A percentile compares a stretch with the other conserved stretches of the same genome.
phyloP scores from a whole-genome alignment of 2,797 vertebrate species.

The Spinus olivaceus region DNA sequence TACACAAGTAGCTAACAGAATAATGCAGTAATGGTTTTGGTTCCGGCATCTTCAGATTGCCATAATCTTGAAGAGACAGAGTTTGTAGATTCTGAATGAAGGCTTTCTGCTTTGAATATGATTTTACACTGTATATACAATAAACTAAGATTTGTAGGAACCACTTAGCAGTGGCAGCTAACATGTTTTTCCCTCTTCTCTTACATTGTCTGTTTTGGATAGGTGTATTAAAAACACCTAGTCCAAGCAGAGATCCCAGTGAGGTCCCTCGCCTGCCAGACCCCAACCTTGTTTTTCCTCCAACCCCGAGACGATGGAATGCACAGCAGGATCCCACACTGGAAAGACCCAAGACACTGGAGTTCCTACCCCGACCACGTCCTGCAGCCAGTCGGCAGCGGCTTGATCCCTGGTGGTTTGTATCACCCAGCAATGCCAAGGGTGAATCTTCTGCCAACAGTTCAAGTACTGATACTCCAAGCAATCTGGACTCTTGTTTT shows the following conservation, averaged over 20 bases:
- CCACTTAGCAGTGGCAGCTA: conserved; percentile 37
- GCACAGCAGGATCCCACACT: conserved; percentile 80
- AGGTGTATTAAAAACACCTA: conserved; percentile 80
- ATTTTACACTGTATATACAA: background rate
- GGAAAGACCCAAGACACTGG: conserved; percentile 94
- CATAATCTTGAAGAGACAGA: background rate
- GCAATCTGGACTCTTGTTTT: conserved; percentile 87
- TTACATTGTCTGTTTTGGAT: conserved; percentile 36
- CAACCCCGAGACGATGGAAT: conserved; percentile 91
- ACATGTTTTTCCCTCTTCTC: conserved; percentile 50
- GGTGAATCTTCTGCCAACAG: conserved; percentile 89
- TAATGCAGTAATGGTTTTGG: background rate
- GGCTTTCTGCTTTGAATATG: background rate
- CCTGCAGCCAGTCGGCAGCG: conserved; percentile 86
- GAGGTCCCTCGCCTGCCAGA: conserved; percentile 92
- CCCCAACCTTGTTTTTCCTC: conserved; percentile 92
- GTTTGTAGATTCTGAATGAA: background rate
- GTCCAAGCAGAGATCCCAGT: conserved; percentile 81
- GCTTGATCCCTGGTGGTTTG: conserved; percentile 87
- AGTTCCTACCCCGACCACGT: conserved; percentile 91
- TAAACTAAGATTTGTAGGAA: background rate
- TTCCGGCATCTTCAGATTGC: background rate
- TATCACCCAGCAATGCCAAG: conserved; percentile 78
- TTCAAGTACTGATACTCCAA: conserved; percentile 94
- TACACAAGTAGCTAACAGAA: background rate